Base-by-base conservation (phyloP, 1,140 invertebrate genomes). In the Helicorthomorpha holstii region DNA sequence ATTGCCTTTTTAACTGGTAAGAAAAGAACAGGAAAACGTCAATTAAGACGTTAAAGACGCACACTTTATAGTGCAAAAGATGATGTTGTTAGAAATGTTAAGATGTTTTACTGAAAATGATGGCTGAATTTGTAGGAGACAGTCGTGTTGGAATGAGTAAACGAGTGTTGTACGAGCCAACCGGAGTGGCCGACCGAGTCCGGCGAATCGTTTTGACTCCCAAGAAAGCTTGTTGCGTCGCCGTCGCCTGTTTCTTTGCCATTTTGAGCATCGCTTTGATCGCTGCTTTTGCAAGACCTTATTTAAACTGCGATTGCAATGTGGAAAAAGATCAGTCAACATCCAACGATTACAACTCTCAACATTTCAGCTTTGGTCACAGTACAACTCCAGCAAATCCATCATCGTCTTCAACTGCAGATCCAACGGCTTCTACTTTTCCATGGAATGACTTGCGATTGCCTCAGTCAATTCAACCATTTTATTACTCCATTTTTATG, bases 381-480 rank as follows among this genome's bases (percentile, higher is more conserved):
- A 10, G 10, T 10, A 10, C 34, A n/a, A n/a, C n/a, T n/a, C n/a
- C n/a, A n/a, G n/a, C 24, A 26, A 27, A 49, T 12, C 24, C 41
- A 34, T 7, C 12, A 4, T 27, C 48, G 24, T 7, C 27, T 24
- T 26, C 25, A 27, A 12, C 4, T 38, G 4, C 27, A 23, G 22
- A 27, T 27, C 4, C 48, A 27, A 34, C 4, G 41, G 65, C 64
- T 1, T 51, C 64, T 50, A 34, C 52, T n/a, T 72, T 66, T 58
- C 68, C 70, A 14, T 74, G 71, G 69, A 57, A 65, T 26, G 50
- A 66, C 27, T 61, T 72, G 23, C 63, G 69, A n/a, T 58, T 74
- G 26, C 72, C 72, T 14, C 48, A 48, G 34, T 54, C 57, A 29
- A 55, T 73, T 14, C 48, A 58, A 14, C 72, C 71, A n/a, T 27